Percentiles rank a stretch among this genome's conserved stretches.
These are phyloP conservation scores for Climacteris rufus DNA, from an alignment of 2,113 vertebrate genomes.

Conservation along the genomic window DNA sequence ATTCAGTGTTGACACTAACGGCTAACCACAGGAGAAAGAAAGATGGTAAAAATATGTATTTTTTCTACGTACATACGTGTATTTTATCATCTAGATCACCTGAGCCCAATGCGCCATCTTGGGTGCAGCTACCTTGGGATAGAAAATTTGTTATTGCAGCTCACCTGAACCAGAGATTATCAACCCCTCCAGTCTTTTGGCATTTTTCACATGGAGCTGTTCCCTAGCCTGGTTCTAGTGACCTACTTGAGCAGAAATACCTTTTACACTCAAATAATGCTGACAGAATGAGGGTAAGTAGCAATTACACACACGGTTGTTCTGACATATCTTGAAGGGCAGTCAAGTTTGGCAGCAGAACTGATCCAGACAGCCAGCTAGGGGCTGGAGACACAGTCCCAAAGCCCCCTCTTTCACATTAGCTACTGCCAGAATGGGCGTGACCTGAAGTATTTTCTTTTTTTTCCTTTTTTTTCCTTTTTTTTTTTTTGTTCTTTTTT, in stretches of 20 bases:
- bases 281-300: conserved; percentile 18
- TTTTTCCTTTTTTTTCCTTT: neutral
- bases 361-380: neutral
- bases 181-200: neutral
- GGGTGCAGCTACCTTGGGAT: neutral
- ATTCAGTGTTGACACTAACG: neutral
- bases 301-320: neutral
- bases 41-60: neutral
- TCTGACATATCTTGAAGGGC: neutral
- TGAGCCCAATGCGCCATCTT: neutral
- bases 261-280: neutral
- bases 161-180: neutral
- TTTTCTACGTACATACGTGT: neutral
- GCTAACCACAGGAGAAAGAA: neutral
- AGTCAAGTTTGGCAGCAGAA: neutral
- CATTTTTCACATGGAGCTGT: rapidly evolving
- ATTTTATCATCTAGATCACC: neutral
- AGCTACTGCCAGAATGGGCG: neutral
- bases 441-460: neutral
- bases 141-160: neutral
- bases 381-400: neutral
- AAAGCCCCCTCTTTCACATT: neutral
- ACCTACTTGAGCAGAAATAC: neutral
- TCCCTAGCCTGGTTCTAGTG: neutral
- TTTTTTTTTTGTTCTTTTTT: neutral